Evolutionary conservation across 2,113 vertebrate genomes (phyloP), one percentile per base, ranked within the genome.

Genomic region (Herpetotheres cachinnans): DNA sequence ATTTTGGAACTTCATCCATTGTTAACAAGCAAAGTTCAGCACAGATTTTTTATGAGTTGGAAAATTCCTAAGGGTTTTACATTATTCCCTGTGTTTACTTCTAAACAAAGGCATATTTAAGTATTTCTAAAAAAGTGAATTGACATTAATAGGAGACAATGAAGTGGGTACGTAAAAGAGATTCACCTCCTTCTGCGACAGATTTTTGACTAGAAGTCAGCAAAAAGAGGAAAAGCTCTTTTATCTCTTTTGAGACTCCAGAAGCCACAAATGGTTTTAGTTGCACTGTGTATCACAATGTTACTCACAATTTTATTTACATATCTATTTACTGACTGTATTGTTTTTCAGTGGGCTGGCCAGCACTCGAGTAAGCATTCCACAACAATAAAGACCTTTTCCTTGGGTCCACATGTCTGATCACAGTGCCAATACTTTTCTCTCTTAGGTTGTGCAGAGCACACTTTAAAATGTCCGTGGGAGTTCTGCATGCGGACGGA

Each of bases 11-110:
- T 47, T 25, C 5, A 59, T 34, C 16, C 29, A 18, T 58, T 59
- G 12, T 8, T 85, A 46, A 63, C 15, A 59, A 38, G 16, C 7
- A 76, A 87, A 55, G 13, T 55, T 83, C 44, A 77, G 13, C 9
- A 18, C 3, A 12, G 3, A 0, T 1, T 54, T 81, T 71, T 61
- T 59, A 54, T 7, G 2, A 76, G 7, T 69, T 56, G 72, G 26
- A 81, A 86, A 72, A 80, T 40, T 80, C 11, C 8, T 34, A 55
- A n/a, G 25, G 8, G 4, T 20, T 67, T 79, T 76, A 40, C 3
- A 30, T 63, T 56, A 46, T 80, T 47, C 8, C 7, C 4, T 30
- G 12, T 34, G 7, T n/a, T 72, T 70, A 30, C 5, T 72, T 81
- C 67, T 78, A 69, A 80, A 30, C 22, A 69, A 91, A 83, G 32